Evolutionary conservation across 2,113 vertebrate genomes (phyloP), one percentile per base, ranked within the genome.

Genomic region (Pseudopipra pipra): DNA sequence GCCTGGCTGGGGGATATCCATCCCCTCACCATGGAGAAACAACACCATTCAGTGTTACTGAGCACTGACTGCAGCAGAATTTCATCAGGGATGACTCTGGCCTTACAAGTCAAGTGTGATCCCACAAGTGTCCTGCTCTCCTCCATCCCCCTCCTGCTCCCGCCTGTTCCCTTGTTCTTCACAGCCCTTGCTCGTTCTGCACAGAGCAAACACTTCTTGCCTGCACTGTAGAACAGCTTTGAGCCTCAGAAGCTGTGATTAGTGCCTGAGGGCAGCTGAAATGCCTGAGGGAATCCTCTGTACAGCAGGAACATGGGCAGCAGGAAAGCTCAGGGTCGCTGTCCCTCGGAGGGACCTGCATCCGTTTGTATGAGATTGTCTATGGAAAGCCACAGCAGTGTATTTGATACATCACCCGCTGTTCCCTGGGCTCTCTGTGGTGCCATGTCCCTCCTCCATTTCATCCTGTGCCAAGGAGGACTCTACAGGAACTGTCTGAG

Each of bases 141-240:
- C 51, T 87, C 35, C 52, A 63, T 5, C 28, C 68, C 37, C 15
- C 59, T 51, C 33, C 68, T 46, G 54, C 71, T 79, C 71, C 63
- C 0, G 0, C 37, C 14, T 35, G 16, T 16, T 39, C 55, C 55
- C 78, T 37, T 2, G 17, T 35, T 71, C 52, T 17, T 33, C 58
- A 11, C 8, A 25, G 54, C 19, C 54, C 58, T 1, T 3, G 54
- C 46, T 49, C 0, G 0, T 24, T 87, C 76, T 46, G n/a, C 0
- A 0, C 58, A 70, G 54, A 70, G 30, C 21, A 52, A 81, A 56
- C 2, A 0, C 83, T 35, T 58, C 84, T 58, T 2, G 0, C 5
- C 55, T 24, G 55, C 59, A 8, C 56, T 8, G 67, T 44, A 31
- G 5, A 77, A 63, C 65, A 70, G 58, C 78, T 72, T 11, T 3